Evolutionary conservation across 2,797 vertebrate species (phyloP).

Genomic region (Aulostomus chinensis): DNA sequence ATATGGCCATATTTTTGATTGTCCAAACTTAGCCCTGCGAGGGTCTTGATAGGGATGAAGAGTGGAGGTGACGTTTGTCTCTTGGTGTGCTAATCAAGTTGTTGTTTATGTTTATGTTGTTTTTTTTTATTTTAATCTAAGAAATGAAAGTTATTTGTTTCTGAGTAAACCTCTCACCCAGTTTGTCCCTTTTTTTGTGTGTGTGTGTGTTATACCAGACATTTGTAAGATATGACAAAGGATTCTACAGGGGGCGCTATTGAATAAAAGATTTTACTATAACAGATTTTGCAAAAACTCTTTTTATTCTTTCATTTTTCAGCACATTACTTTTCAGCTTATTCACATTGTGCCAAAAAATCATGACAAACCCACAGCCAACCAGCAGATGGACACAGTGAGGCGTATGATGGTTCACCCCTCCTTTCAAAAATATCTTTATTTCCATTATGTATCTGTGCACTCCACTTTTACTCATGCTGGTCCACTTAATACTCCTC

Average conservation of each 20-base stretch:
- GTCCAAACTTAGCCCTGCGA: conserved; percentile 20
- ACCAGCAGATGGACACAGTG: conserved; percentile 67
- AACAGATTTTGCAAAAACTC: conserved; percentile 15
- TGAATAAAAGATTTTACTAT: conserved; percentile 75
- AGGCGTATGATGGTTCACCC: conserved; percentile 16
- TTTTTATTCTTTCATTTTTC: not conserved
- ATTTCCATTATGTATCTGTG: conserved; percentile 8
- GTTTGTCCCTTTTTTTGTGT: too few species aligned
- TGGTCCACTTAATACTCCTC: not conserved
- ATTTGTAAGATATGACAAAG: conserved; percentile 70
- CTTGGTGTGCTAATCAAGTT: conserved; percentile 50
- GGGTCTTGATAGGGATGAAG: conserved; percentile 15
- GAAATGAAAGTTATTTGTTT: conserved; percentile 36
- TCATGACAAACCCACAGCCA: conserved; percentile 37
- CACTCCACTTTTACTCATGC: not conserved
- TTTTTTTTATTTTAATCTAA: conserved; percentile 15
- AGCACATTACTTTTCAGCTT: not conserved
- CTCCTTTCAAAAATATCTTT: conserved; percentile 1
- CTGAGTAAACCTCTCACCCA: conserved; percentile 47
- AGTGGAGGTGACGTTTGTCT: conserved; percentile 23
- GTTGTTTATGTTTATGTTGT: not conserved
- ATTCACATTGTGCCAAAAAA: conserved; percentile 4
- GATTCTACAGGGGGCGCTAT: conserved; percentile 63
- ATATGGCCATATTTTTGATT: conserved; percentile 8
- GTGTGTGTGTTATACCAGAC: conserved; percentile 55